These are phyloP conservation scores for Agelastica alni DNA, from an alignment of 2,888 invertebrate genomes.

Conservation along the genomic window DNA sequence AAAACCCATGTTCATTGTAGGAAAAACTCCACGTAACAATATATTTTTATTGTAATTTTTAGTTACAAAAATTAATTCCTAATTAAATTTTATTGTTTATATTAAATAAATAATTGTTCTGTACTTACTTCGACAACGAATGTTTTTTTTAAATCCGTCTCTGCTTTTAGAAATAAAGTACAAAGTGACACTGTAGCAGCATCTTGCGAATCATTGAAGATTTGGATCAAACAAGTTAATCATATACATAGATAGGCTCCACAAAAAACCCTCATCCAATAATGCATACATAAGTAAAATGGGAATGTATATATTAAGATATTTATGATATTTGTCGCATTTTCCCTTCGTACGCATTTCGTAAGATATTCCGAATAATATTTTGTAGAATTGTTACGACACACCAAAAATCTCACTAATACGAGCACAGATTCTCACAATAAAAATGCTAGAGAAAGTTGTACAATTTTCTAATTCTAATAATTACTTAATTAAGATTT, in stretches of 20 bases:
- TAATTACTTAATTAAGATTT: no score
- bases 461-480: no score
- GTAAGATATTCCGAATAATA: constrained; percentile 16
- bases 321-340: constrained; percentile 30
- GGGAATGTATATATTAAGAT: constrained; percentile 33
- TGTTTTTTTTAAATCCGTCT: constrained; percentile 12
- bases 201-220: constrained; percentile 42
- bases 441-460: no score
- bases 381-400: constrained; percentile 16
- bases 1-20: no score
- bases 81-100: no score
- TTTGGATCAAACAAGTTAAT: constrained; percentile 44
- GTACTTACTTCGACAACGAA: no score
- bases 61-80: no score
- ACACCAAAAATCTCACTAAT: no score
- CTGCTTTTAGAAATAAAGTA: constrained; percentile 12
- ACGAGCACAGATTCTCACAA: no score
- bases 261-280: constrained; percentile 37
- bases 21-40: no score
- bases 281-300: constrained; percentile 39
- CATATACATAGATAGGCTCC: constrained; percentile 42
- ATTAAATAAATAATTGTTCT: no score
- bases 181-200: constrained; percentile 22
- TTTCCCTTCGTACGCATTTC: constrained; percentile 14
- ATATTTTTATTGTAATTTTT: no score